phyloP scores from a whole-genome alignment of 2,888 invertebrate species.

The Erebia ligea region DNA sequence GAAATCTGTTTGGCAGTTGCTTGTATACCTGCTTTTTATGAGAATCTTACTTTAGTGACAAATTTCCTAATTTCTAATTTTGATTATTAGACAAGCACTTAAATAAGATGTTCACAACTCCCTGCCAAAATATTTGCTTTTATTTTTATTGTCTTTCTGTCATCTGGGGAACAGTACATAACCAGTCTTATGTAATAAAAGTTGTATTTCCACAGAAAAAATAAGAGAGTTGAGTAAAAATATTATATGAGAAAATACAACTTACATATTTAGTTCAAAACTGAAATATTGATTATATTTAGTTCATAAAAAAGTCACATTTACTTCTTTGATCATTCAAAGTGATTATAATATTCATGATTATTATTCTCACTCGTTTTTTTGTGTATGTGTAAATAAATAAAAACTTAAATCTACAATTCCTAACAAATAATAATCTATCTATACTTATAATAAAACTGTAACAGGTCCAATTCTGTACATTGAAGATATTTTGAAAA shows the following conservation, averaged over 20 bases:
- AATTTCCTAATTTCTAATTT: neutral
- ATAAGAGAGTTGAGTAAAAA: too few species aligned
- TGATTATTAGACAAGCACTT: neutral
- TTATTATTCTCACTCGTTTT: conserved; percentile 33
- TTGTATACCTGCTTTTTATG: neutral
- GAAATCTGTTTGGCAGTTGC: neutral
- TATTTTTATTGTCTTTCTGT: conserved; percentile 10
- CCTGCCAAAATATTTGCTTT: neutral
- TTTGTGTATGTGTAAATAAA: conserved; percentile 26
- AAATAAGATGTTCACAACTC: neutral
- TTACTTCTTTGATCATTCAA: conserved; percentile 1
- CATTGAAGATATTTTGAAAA: too few species aligned
- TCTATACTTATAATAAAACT: too few species aligned
- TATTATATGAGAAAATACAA: too few species aligned
- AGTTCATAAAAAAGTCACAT: neutral
- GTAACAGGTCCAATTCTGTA: too few species aligned
- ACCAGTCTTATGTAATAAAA: too few species aligned
- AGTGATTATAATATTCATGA: conserved; percentile 6
- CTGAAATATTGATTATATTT: neutral
- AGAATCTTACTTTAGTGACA: neutral
- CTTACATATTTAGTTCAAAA: too few species aligned
- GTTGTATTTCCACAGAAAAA: too few species aligned
- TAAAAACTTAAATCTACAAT: conserved; percentile 35
- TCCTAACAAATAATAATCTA: conserved; percentile 2
- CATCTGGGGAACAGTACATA: too few species aligned